These are phyloP conservation scores for Stichodactyla mertensii DNA, from an alignment of 64 coral and sea anemone species.

Conservation along the genomic window DNA sequence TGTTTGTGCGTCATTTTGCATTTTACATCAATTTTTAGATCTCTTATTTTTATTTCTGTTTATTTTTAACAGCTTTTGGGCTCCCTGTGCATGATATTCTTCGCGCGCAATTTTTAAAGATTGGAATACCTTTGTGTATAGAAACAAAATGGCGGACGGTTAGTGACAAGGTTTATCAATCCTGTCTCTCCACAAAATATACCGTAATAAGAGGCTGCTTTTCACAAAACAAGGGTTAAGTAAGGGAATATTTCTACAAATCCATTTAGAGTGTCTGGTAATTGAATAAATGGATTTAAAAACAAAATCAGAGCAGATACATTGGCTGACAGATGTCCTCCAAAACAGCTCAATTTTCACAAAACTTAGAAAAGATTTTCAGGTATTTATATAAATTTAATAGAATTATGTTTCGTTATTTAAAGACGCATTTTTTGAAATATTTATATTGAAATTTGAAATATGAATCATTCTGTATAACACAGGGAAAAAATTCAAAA, in stretches of 20 bases:
- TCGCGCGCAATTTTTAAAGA: slow-evolving; percentile 3
- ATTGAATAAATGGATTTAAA: neutral
- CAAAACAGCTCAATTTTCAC: slow-evolving; percentile 42
- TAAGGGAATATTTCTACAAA: neutral
- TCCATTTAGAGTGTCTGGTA: neutral
- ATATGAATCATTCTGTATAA: no score
- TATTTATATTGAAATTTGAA: no score
- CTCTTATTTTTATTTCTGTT: no score
- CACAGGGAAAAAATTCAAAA: no score
- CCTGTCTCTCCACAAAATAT: neutral
- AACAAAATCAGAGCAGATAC: slow-evolving; percentile 7
- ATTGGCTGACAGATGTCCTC: slow-evolving; percentile 9
- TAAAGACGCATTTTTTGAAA: no score
- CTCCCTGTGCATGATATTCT: neutral
- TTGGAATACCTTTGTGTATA: neutral
- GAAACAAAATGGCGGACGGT: slow-evolving; percentile 4
- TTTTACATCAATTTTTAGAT: no score
- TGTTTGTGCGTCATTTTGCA: no score
- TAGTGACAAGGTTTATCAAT: slow-evolving; percentile 1
- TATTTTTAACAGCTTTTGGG: neutral
- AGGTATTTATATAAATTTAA: slow-evolving; percentile 3
- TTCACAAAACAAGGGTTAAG: neutral
- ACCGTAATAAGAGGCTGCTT: neutral
- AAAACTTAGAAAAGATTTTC: slow-evolving; percentile 51
- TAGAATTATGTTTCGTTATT: no score